A percentile compares a stretch with the other conserved stretches of the same genome.
Evolutionary conservation across 2,113 vertebrate species (phyloP).

Genomic region (Gavia stellata): DNA sequence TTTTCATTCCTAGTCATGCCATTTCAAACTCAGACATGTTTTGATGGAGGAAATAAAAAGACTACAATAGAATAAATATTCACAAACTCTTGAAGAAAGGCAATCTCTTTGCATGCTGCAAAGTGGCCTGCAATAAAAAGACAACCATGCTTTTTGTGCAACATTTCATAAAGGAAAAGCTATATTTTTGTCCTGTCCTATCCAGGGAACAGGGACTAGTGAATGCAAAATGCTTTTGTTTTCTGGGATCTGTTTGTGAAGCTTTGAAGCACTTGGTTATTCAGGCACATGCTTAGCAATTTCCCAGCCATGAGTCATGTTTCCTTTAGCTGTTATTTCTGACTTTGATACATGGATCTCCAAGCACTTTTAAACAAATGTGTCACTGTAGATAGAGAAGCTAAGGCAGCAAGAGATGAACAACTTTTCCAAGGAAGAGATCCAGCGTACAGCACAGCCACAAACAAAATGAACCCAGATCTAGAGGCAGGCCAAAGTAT

Average conservation of each 20-base stretch:
- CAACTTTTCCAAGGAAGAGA: background rate
- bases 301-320: slow-evolving; percentile 11
- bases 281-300: background rate
- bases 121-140: slow-evolving; percentile 29
- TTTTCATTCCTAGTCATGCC: slow-evolving; percentile 61
- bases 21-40: slow-evolving; percentile 54
- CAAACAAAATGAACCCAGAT: background rate
- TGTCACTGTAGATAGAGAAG: background rate
- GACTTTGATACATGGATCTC: slow-evolving; percentile 18
- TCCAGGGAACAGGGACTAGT: background rate
- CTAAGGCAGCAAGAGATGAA: background rate
- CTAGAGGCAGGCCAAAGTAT: background rate
- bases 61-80: slow-evolving; percentile 46
- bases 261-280: background rate
- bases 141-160: background rate
- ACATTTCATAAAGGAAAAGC: background rate
- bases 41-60: slow-evolving; percentile 57
- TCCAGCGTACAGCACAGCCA: background rate
- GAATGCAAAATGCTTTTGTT: slow-evolving; percentile 24
- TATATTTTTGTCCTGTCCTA: slow-evolving; percentile 24
- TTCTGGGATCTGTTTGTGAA: background rate
- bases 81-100: slow-evolving; percentile 33
- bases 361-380: background rate
- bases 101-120: slow-evolving; percentile 12
- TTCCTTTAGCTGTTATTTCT: slow-evolving; percentile 21